Conservation (phyloP, 92 coral and sea anemone species). For the Porites lobata region DNA sequence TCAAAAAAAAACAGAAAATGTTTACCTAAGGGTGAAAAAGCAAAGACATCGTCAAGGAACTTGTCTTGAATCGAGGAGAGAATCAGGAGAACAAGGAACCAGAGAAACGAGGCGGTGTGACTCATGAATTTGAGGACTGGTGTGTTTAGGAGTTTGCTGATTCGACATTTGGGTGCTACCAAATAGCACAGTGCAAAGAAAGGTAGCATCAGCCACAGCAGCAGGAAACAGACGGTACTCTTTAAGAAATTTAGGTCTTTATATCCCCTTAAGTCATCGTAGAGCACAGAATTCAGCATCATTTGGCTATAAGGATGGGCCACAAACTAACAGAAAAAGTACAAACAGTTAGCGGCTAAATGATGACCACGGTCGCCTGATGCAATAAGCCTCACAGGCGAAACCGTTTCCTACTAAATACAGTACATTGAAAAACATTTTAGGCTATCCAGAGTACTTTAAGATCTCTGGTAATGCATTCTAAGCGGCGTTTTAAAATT, state of each 20-base stretch:
- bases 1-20: background rate
- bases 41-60: conserved; percentile 64
- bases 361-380: no score
- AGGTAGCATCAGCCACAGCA: conserved; percentile 72
- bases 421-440: no score
- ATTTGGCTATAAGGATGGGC: conserved; percentile 96
- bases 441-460: no score
- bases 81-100: conserved; percentile 76
- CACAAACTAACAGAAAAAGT: background rate
- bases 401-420: no score
- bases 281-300: conserved; percentile 87
- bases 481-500: no score
- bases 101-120: conserved; percentile 76
- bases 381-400: no score
- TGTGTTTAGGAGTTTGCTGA: conserved; percentile 56
- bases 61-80: conserved; percentile 83
- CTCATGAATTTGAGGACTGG: conserved; percentile 86
- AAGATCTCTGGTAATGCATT: no score
- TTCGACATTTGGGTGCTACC: conserved; percentile 52
- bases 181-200: conserved; percentile 66
- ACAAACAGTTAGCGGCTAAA: no score
- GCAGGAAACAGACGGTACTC: conserved; percentile 47
- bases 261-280: conserved; percentile 66
- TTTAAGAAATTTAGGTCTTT: conserved; percentile 41
- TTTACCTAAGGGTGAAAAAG: conserved; percentile 67